Evolutionary conservation across 2,888 invertebrate species (phyloP), one percentile per base, ranked within the genome.

Genomic region (Drosophila picticornis): DNA sequence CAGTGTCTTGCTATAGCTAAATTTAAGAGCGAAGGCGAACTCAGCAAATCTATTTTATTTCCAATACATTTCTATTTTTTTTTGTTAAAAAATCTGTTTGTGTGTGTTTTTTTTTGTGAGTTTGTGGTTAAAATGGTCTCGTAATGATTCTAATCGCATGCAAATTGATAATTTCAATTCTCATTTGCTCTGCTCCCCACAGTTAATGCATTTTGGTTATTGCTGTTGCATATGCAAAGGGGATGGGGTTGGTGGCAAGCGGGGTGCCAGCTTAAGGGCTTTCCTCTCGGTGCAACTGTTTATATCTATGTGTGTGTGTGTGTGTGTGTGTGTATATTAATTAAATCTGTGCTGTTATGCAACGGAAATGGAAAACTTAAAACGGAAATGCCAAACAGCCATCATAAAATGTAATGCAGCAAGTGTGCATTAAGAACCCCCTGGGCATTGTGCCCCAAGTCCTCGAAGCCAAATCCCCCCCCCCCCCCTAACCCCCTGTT

Each of bases 361-460:
- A 81, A 57, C 83, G 83, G 85, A 82, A 83, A 83, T 87, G 87
- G 56, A 73, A 72, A 79, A 73, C 57, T 72, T 75, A 51, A 63
- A 78, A 75, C 79, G 85, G 83, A 90, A 78, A 88, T 78, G 61
- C 61, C 80, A 63, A 68, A 68, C 71, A 81, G 70, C 61, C 84
- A 81, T 63, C 66, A 75, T 75, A 63, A 79, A 80, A 83, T 83
- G 61, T 67, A 79, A 83, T 79, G 83, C 83, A 70, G 64, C 58
- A 56, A 83, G 68, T 75, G 60, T 74, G 52, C 76, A 75, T 75
- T 80, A 69, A 68, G 59, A 58, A 29, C 29, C 51, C 65, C 52
- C 55, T 43, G 60, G 36, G 40, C 19, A 36, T 11, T 11, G n/a
- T 34, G 36, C 25, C 22, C 43, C 46, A 22, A 25, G 9, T 4